These are phyloP conservation scores for Pelobates cultripes DNA, from an alignment of 2,797 vertebrate species.

Conservation along the genomic window DNA sequence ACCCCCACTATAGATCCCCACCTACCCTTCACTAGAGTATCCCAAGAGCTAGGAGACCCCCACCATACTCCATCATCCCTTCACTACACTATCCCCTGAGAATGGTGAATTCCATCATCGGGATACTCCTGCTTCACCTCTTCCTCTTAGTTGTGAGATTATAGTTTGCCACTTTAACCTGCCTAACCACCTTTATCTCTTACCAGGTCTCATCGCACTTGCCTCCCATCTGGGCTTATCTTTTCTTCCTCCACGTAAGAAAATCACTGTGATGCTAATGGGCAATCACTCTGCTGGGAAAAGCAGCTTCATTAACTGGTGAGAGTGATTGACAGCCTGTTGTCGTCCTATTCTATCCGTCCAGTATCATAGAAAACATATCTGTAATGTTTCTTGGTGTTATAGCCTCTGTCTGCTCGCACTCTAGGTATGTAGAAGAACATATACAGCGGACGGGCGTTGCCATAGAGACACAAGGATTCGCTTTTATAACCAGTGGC, in stretches of 20 bases:
- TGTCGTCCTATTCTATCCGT: not conserved
- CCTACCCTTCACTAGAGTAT: too few species aligned
- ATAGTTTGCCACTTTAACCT: not conserved
- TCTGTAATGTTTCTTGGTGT: too few species aligned
- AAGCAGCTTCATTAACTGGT: conserved; percentile 89
- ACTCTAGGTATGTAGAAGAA: conserved; percentile 83
- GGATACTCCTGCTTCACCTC: not conserved
- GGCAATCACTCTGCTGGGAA: conserved; percentile 88
- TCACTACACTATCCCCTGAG: too few species aligned
- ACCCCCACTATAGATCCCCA: too few species aligned
- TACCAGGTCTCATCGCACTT: conserved; percentile 75
- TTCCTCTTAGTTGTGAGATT: too few species aligned
- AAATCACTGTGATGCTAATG: conserved; percentile 85
- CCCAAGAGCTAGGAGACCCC: too few species aligned
- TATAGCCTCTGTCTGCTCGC: not conserved
- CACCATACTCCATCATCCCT: too few species aligned
- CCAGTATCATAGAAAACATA: not conserved
- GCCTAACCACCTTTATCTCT: not conserved
- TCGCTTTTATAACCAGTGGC: conserved; percentile 84
- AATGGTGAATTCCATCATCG: too few species aligned
- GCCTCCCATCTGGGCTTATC: conserved; percentile 77
- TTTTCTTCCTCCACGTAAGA: conserved; percentile 80
- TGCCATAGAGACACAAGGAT: conserved; percentile 84
- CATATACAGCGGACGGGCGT: conserved; percentile 86
- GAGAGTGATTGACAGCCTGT: conserved; percentile 22